A percentile compares a stretch with the other conserved stretches of the same genome.
Conservation (phyloP, 2,888 invertebrate genomes). For the Sthenelais limicola region DNA sequence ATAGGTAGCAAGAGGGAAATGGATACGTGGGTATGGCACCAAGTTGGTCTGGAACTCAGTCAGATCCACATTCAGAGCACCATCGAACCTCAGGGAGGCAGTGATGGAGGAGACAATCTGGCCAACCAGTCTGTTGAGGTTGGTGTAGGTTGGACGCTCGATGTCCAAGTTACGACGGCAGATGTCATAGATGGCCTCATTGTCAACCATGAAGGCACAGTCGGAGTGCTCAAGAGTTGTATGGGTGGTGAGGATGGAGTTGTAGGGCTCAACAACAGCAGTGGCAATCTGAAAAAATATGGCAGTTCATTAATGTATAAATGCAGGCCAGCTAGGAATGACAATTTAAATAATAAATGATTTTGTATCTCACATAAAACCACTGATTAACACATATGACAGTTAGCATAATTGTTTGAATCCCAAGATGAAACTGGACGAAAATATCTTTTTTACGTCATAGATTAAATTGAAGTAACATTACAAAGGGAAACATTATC, state of each 20-base stretch:
- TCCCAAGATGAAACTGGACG: too few relatives aligned
- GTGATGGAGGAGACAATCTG: slow-evolving; percentile 47
- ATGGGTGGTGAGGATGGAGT: slow-evolving; percentile 4
- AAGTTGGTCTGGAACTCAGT: slow-evolving; percentile 48
- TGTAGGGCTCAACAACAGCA: slow-evolving; percentile 74
- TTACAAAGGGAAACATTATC: too few relatives aligned
- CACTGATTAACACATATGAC: too few relatives aligned
- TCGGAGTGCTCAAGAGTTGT: slow-evolving; percentile 15
- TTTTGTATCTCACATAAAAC: too few relatives aligned
- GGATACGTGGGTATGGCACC: slow-evolving; percentile 49
- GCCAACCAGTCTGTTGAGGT: slow-evolving; percentile 9
- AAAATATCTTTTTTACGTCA: too few relatives aligned
- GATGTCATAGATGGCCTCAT: slow-evolving; percentile 22
- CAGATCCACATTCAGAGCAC: slow-evolving; percentile 46
- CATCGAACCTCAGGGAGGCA: slow-evolving; percentile 46
- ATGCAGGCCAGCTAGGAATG: too few relatives aligned
- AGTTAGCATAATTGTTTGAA: too few relatives aligned
- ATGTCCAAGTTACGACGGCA: background rate
- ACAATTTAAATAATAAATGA: too few relatives aligned
- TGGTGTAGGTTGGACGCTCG: background rate
- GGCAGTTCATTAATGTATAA: too few relatives aligned
- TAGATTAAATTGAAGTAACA: too few relatives aligned
- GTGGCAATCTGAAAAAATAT: too few relatives aligned
- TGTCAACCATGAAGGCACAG: slow-evolving; percentile 19
- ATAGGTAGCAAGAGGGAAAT: slow-evolving; percentile 19